Evolutionary conservation across 1,140 invertebrate species (phyloP), one percentile per base, ranked within the genome.

Genomic region (Drosophila navojoa): DNA sequence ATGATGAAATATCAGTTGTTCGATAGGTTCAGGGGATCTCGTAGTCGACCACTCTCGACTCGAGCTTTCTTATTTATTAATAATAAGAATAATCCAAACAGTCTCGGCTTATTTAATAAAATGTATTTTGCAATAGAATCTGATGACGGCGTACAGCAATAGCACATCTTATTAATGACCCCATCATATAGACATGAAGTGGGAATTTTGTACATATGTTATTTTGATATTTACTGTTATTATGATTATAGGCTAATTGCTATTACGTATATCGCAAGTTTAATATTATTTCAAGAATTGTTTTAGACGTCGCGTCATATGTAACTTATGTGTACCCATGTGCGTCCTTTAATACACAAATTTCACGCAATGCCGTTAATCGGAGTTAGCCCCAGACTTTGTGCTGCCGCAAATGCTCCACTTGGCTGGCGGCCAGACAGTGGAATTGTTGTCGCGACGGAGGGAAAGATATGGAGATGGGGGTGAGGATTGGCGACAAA

Each of bases 351-450:
- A 84, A 90, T 90, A 55, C 54, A 58, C 58, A 74, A 59, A 81
- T 75, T 77, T 84, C 87, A 90, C 87, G 87, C 86, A 71, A 78
- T 72, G 63, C 67, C 69, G 54, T 71, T 69, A 62, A 49, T 61
- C 59, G 66, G 47, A 60, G 38, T 74, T 80, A 79, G 67, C 77
- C 55, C 79, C 79, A 87, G 77, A 81, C 71, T 86, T 87, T 87
- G 79, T 87, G 82, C 82, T 87, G 81, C 72, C 80, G 53, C 59
- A 42, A 45, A n/a, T 6, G 57, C 57, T 58, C 55, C 57, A 57
- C 42, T 58, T 67, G 64, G 53, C 42, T 49, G 42, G 47, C 55
- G 44, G 57, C 57, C 57, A 59, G 57, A 45, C 57, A 47, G 16
- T 40, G 25, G 27, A 7, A 35, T 59, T 63, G 55, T 76, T 62